These are phyloP conservation scores for Hemistola chrysoprasaria DNA, from an alignment of 2,888 invertebrate genomes.

Conservation along the genomic window DNA sequence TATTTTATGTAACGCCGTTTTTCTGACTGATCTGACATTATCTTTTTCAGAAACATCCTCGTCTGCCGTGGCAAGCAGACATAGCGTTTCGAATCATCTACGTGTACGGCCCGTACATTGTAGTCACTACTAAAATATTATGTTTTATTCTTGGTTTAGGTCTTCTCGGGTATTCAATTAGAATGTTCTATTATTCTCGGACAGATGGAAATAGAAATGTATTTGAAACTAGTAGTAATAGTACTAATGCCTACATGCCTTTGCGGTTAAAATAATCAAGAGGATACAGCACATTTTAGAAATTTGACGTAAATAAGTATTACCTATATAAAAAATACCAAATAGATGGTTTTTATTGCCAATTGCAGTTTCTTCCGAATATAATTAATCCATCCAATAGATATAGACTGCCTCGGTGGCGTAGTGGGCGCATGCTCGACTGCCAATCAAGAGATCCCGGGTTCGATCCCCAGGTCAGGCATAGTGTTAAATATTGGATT, in stretches of 20 bases:
- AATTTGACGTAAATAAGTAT: no score
- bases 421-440: no score
- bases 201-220: background rate
- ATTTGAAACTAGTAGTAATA: background rate
- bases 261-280: constrained; percentile 5
- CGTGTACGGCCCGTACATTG: constrained; percentile 9
- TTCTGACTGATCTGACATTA: background rate
- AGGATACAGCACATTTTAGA: background rate
- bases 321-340: no score
- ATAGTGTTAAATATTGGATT: no score
- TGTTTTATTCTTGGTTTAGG: constrained; percentile 6
- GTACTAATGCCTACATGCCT: constrained; percentile 12
- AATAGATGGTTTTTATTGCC: no score
- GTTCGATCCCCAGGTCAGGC: no score
- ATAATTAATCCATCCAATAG: no score
- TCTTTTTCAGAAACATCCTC: constrained; percentile 30
- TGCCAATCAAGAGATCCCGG: no score
- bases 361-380: no score
- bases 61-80: constrained; percentile 25
- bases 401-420: no score
- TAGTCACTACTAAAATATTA: constrained; percentile 8
- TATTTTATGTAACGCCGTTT: no score
- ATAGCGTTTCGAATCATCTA: constrained; percentile 14
- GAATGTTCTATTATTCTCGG: constrained; percentile 3
- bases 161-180: constrained; percentile 9